Conservation (phyloP, 2,797 vertebrate genomes). For the Rachycentron canadum region DNA sequence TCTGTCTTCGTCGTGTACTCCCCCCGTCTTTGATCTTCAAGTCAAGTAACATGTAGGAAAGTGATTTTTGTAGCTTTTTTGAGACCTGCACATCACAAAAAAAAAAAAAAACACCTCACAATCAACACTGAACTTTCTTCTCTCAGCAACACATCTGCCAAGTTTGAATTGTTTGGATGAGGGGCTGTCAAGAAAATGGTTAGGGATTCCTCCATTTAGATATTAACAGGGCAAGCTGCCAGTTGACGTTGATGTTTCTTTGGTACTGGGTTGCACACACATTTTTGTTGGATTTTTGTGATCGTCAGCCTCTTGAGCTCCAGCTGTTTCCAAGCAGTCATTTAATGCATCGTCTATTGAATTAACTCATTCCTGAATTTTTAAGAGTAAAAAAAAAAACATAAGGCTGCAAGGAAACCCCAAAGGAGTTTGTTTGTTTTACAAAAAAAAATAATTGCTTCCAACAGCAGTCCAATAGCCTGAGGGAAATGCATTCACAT, state of each 20-base stretch:
- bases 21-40: not conserved
- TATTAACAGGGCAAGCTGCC: not conserved
- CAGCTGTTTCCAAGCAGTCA: not conserved
- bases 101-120: not conserved
- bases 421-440: not conserved
- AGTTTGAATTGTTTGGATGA: too few relatives aligned
- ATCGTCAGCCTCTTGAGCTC: not conserved
- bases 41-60: not conserved
- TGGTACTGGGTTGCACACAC: too few relatives aligned
- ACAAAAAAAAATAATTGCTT: conserved; percentile 1
- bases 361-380: conserved; percentile 1
- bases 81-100: not conserved
- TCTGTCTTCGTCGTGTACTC: not conserved
- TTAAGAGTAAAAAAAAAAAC: not conserved
- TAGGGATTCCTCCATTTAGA: too few relatives aligned
- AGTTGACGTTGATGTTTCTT: not conserved
- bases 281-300: not conserved
- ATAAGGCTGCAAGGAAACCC: too few relatives aligned
- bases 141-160: not conserved
- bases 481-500: not conserved
- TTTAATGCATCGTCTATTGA: not conserved
- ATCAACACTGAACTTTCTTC: not conserved
- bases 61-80: not conserved
- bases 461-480: not conserved
- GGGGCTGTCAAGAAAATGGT: too few relatives aligned